Conservation (phyloP, 2,113 vertebrate species). For the Clarias macrocephalus region DNA sequence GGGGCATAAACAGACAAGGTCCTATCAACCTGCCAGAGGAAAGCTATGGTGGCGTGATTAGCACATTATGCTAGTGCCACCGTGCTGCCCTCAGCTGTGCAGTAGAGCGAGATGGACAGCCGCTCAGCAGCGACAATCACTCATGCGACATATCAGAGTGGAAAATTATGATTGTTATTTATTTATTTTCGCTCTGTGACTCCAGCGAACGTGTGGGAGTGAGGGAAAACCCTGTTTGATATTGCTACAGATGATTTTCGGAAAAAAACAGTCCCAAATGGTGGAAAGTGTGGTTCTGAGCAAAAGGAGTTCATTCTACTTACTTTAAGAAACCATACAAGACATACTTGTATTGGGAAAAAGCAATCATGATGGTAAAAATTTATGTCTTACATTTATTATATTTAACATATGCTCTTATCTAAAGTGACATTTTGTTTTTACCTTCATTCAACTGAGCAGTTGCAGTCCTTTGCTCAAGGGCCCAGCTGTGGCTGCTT, state of each 20-base stretch:
- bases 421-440: background rate
- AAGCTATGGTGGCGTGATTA: constrained; percentile 70
- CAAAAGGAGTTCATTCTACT: background rate
- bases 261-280: background rate
- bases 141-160: constrained; percentile 36
- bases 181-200: background rate
- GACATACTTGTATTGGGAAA: background rate
- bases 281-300: background rate
- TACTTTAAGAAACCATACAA: background rate
- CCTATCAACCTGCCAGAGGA: constrained; percentile 69
- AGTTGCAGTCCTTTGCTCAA: background rate
- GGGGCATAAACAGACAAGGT: constrained; percentile 67
- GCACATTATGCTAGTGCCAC: constrained; percentile 67
- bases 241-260: background rate
- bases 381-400: background rate
- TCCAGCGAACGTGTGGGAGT: background rate
- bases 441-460: background rate
- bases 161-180: constrained; percentile 10
- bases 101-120: constrained; percentile 1
- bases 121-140: background rate
- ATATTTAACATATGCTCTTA: background rate
- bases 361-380: background rate
- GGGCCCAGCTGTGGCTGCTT: too few relatives aligned
- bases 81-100: constrained; percentile 35
- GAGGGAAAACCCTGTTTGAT: background rate